These are phyloP conservation scores for Neoarius graeffei DNA, from an alignment of 2,113 vertebrate species.

Conservation along the genomic window DNA sequence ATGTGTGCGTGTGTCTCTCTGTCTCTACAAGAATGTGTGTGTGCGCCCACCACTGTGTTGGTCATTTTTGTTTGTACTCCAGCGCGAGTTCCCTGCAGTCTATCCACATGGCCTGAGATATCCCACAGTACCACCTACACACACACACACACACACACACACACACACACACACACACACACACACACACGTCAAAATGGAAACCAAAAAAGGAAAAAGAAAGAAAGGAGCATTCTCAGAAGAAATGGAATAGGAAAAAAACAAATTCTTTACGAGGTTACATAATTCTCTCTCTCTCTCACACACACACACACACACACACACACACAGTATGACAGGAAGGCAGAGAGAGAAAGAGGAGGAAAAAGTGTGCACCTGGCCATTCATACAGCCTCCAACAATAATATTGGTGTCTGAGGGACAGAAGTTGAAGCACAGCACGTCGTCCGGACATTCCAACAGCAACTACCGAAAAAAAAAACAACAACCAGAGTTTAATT, in stretches of 20 bases:
- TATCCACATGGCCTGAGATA: conserved; percentile 75
- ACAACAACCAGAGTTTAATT: conserved; percentile 21
- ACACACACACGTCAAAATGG: not conserved
- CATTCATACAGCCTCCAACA: conserved; percentile 86
- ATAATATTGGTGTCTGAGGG: conserved; percentile 88
- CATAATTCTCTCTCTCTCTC: not conserved
- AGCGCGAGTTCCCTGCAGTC: conserved; percentile 67
- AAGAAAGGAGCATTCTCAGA: not conserved
- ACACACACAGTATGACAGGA: not conserved
- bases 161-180: conserved; percentile 11
- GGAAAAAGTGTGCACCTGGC: conserved; percentile 78
- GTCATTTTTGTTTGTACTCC: conserved; percentile 60
- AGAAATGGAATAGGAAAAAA: not conserved
- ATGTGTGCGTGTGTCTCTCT: too few relatives aligned
- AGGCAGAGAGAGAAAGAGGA: not conserved
- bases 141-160: conserved; percentile 29
- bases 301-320: conserved; percentile 4
- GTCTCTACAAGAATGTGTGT: not conserved
- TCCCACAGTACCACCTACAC: conserved; percentile 88
- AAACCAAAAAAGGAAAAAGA: not conserved
- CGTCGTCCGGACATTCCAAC: conserved; percentile 84
- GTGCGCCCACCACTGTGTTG: conserved; percentile 65
- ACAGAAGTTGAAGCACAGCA: conserved; percentile 88
- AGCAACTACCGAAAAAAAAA: conserved; percentile 76
- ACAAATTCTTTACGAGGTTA: not conserved